These are phyloP conservation scores for Microtus oregoni DNA, from an alignment of 2,113 vertebrate genomes.

Conservation along the genomic window DNA sequence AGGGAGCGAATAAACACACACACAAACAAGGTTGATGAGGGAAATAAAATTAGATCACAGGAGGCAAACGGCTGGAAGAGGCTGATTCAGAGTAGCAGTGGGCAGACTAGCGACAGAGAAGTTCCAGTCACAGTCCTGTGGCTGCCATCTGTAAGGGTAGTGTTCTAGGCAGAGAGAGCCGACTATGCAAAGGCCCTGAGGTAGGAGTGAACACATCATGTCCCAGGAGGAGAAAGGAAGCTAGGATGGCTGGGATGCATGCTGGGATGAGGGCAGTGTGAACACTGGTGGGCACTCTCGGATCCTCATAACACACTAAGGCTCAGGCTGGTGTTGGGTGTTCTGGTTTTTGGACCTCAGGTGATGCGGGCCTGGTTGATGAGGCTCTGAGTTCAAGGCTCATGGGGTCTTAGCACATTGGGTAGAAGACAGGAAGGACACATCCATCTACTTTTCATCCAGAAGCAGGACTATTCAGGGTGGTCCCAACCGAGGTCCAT, in stretches of 20 bases:
- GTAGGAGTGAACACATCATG: background rate
- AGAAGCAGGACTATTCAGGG: background rate
- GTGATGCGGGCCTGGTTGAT: background rate
- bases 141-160: fast-evolving
- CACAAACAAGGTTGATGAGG: background rate
- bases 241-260: background rate
- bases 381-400: background rate
- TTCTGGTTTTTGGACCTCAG: background rate
- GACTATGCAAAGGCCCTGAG: background rate
- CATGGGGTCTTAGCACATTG: background rate
- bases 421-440: background rate
- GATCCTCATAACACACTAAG: background rate
- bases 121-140: background rate
- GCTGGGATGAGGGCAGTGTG: too few relatives aligned
- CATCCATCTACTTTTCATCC: background rate
- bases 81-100: background rate
- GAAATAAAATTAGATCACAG: background rate
- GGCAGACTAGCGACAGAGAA: background rate
- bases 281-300: background rate
- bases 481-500: fast-evolving
- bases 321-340: background rate
- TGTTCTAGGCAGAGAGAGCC: background rate
- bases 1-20: background rate
- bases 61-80: background rate
- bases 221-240: background rate